phyloP scores from a whole-genome alignment of 2,888 invertebrate species.

The Oconnorella tubifera region DNA sequence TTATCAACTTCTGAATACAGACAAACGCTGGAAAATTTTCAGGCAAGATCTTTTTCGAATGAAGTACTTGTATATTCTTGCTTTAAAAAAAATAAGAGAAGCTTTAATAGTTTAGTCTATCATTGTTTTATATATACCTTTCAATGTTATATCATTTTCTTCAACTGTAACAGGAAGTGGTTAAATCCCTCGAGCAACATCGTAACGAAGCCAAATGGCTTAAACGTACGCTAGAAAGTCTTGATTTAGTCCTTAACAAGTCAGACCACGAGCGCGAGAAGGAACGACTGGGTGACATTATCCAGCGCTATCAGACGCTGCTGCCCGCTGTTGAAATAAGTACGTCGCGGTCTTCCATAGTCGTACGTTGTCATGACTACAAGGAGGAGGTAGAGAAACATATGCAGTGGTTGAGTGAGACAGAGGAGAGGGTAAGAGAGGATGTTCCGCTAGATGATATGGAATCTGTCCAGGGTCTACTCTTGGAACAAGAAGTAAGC shows the following conservation, averaged over 20 bases:
- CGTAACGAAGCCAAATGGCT: constrained; percentile 94
- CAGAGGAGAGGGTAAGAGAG: constrained; percentile 21
- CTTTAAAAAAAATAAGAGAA: too few species aligned
- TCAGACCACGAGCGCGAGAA: constrained; percentile 76
- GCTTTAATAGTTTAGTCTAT: too few species aligned
- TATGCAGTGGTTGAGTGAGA: constrained; percentile 61
- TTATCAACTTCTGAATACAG: constrained; percentile 85
- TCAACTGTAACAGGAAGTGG: constrained; percentile 82
- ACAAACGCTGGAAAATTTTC: constrained; percentile 78
- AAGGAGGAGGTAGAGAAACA: constrained; percentile 83
- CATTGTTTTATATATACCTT: too few species aligned
- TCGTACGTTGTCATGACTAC: constrained; percentile 87
- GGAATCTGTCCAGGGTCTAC: constrained; percentile 71
- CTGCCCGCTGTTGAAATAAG: constrained; percentile 88
- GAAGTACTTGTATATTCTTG: too few species aligned
- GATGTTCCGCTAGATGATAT: constrained; percentile 67
- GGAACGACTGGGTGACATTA: constrained; percentile 73
- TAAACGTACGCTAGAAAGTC: constrained; percentile 81
- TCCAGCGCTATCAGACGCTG: constrained; percentile 71
- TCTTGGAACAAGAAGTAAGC: constrained; percentile 77
- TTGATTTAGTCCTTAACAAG: constrained; percentile 79
- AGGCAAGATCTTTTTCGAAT: constrained; percentile 43
- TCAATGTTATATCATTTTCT: too few species aligned
- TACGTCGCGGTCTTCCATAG: constrained; percentile 85
- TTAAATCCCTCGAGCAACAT: constrained; percentile 82